Conservation (phyloP, 2,797 vertebrate genomes). For the Argya squamiceps region DNA sequence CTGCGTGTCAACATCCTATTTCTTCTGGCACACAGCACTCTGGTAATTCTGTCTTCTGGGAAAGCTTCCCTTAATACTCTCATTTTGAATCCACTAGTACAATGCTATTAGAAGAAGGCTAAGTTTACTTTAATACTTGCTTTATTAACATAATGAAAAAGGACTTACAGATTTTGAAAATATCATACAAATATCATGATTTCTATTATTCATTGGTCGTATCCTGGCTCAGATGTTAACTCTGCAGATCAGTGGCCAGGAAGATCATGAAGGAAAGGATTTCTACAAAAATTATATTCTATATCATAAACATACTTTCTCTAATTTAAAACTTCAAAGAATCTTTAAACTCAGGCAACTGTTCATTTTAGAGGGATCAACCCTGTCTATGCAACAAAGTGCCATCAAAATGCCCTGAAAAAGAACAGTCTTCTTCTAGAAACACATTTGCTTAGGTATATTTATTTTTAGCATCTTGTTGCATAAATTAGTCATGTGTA, state of each 20-base stretch:
- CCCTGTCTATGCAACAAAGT: neutral
- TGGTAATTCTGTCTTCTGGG: neutral
- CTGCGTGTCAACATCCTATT: rapidly evolving
- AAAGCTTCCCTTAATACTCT: neutral
- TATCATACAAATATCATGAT: neutral
- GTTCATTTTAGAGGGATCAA: neutral
- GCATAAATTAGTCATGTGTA: neutral
- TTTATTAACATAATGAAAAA: neutral
- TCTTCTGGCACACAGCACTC: neutral
- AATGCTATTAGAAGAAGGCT: neutral
- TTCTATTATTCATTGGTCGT: neutral
- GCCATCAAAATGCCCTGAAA: neutral
- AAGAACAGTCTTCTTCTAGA: neutral
- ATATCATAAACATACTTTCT: neutral
- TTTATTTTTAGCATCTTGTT: neutral
- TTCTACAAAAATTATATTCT: neutral
- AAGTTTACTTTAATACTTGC: neutral
- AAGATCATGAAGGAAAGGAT: neutral
- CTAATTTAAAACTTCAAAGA: neutral
- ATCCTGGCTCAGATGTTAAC: neutral
- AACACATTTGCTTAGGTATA: neutral
- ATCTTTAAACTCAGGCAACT: neutral
- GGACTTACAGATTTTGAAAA: neutral
- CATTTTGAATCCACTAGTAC: neutral
- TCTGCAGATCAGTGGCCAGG: neutral